Evolutionary conservation across 2,888 invertebrate genomes (phyloP).

Genomic region (Schizotus pectinicornis): DNA sequence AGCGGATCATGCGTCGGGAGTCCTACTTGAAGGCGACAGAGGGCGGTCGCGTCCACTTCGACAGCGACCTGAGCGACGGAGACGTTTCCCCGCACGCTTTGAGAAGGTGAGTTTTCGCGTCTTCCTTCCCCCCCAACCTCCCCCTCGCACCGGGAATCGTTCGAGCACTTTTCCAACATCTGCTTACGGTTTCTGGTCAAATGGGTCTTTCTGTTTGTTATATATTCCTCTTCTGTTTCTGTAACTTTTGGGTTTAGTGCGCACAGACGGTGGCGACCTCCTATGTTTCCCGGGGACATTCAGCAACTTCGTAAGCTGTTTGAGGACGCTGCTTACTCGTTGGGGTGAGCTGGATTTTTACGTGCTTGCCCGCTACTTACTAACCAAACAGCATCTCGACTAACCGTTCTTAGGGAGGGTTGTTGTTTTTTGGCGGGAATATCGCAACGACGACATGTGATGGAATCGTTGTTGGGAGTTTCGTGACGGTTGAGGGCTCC

Average conservation of each 20-base stretch:
- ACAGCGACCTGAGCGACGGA: conserved; percentile 71
- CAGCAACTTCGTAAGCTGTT: conserved; percentile 78
- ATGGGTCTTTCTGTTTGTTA: conserved; percentile 10
- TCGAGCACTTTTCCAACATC: too few relatives aligned
- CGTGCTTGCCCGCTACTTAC: conserved; percentile 21
- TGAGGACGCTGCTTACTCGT: conserved; percentile 71
- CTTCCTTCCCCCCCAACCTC: conserved; percentile 7
- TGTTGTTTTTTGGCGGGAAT: conserved; percentile 4
- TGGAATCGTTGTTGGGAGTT: too few relatives aligned
- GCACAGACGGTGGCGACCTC: conserved; percentile 85
- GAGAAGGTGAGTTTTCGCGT: conserved; percentile 65
- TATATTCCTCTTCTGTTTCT: conserved; percentile 21
- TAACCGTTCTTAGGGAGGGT: conserved; percentile 13
- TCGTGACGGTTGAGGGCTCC: too few relatives aligned
- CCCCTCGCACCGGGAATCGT: not conserved
- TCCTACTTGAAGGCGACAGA: conserved; percentile 95
- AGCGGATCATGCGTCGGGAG: conserved; percentile 84
- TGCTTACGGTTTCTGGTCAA: conserved; percentile 12
- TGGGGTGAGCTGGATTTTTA: conserved; percentile 50
- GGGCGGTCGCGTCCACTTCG: conserved; percentile 76
- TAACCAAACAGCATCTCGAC: conserved; percentile 17
- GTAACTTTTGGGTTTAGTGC: conserved; percentile 60
- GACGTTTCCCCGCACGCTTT: conserved; percentile 64
- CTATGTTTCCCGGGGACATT: conserved; percentile 79
- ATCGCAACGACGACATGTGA: too few relatives aligned